Evolutionary conservation across 1,140 invertebrate species (phyloP), one percentile per base, ranked within the genome.

Genomic region (Chionoecetes opilio): DNA sequence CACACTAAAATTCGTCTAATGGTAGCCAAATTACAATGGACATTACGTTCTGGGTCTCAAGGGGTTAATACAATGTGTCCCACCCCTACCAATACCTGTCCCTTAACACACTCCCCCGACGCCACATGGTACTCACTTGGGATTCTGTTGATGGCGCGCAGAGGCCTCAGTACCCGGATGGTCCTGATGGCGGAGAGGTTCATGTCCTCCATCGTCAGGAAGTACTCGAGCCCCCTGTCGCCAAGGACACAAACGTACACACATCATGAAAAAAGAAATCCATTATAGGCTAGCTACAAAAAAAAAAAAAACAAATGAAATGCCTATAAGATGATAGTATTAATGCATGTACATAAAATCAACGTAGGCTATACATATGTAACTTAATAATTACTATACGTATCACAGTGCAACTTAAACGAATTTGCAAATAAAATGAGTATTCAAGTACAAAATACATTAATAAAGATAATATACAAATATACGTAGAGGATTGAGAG

Each of bases 71-170:
- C n/a, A n/a, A n/a, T n/a, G n/a, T n/a, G n/a, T n/a, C n/a, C n/a
- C n/a, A n/a, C n/a, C n/a, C n/a, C n/a, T n/a, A n/a, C n/a, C n/a
- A n/a, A n/a, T n/a, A n/a, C n/a, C n/a, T n/a, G n/a, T n/a, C n/a
- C n/a, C n/a, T n/a, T n/a, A n/a, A n/a, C n/a, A n/a, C n/a, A n/a
- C n/a, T n/a, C n/a, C n/a, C 0, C 5, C 38, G 11, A 53, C 0
- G 9, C 14, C 21, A 90, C 31, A 31, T 9, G 85, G 21, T 31
- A 97, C 98, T 99, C 98, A 99, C 99, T 99, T 97, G 99, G 99
- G 98, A 99, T 99, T 97, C 99, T 98, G 97, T 99, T 99, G 97
- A 99, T 99, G 90, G 99, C 99, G 96, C 99, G 97, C 93, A 99
- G 97, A 37, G 99, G 99, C 96, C 99, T 97, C 46, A 99, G 97